These are phyloP conservation scores for Sebastes hopkinsi DNA, from an alignment of 2,797 vertebrate genomes.

Conservation along the genomic window DNA sequence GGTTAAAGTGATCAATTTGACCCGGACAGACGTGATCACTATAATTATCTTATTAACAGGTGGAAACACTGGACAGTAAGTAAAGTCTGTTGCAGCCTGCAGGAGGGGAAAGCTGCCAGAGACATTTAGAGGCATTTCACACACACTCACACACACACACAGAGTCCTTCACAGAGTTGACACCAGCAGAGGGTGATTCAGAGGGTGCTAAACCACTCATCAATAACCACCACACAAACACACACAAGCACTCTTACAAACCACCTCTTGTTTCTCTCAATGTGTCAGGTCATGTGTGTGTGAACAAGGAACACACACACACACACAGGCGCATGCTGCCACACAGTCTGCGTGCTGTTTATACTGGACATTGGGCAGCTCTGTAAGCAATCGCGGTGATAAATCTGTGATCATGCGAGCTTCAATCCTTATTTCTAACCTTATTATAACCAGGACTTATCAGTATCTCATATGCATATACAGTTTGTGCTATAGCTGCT, in stretches of 20 bases:
- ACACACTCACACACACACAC: background rate
- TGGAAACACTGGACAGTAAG: background rate
- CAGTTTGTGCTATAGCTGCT: background rate
- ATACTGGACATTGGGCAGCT: conserved; percentile 24
- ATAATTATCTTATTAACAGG: background rate
- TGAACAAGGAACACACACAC: conserved; percentile 14
- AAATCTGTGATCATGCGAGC: background rate
- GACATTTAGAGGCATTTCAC: background rate
- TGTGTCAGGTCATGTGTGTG: conserved; percentile 23
- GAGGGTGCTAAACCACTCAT: conserved; percentile 29
- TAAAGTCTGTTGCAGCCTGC: background rate
- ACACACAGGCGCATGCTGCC: conserved; percentile 9
- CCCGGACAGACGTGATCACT: background rate
- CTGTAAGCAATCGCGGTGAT: background rate
- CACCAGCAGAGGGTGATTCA: conserved; percentile 29
- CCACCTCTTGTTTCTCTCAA: conserved; percentile 22
- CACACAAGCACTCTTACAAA: conserved; percentile 10
- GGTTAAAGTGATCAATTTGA: background rate
- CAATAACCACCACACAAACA: conserved; percentile 39
- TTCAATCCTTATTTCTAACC: background rate
- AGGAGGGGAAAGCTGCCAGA: background rate
- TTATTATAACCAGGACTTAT: too few species aligned
- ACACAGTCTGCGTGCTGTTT: conserved; percentile 29
- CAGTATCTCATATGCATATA: background rate
- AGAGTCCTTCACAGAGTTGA: background rate